Conservation (phyloP, 2,888 invertebrate genomes). For the Hydraecia micacea region DNA sequence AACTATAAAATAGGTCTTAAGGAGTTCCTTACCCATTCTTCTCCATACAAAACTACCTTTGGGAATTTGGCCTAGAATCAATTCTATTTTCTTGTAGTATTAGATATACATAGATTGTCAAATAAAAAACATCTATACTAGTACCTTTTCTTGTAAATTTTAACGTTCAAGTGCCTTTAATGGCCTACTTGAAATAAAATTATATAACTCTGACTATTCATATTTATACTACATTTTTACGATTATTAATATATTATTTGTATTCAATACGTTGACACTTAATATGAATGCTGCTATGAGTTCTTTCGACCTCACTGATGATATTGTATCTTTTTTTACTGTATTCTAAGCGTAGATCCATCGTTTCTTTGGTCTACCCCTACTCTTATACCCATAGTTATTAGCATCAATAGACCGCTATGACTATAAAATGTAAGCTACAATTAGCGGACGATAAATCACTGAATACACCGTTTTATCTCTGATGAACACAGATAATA, state of each 20-base stretch:
- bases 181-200: neutral
- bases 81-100: neutral
- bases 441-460: constrained; percentile 15
- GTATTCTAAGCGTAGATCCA: neutral
- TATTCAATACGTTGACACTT: neutral
- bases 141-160: neutral
- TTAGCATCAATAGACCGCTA: constrained; percentile 4
- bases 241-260: neutral
- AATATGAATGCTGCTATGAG: neutral
- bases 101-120: too few species aligned
- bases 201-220: neutral
- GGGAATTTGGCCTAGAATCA: neutral
- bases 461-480: constrained; percentile 1
- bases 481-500: neutral
- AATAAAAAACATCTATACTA: too few species aligned
- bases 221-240: too few species aligned
- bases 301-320: neutral
- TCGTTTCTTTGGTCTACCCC: neutral
- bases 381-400: neutral
- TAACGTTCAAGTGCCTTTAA: neutral
- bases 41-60: neutral
- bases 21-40: neutral
- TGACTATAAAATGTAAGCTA: constrained; percentile 1
- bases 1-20: neutral
- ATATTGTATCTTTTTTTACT: neutral